Evolutionary conservation across 2,113 vertebrate genomes (phyloP).

Genomic region (Cryptotis parvus): DNA sequence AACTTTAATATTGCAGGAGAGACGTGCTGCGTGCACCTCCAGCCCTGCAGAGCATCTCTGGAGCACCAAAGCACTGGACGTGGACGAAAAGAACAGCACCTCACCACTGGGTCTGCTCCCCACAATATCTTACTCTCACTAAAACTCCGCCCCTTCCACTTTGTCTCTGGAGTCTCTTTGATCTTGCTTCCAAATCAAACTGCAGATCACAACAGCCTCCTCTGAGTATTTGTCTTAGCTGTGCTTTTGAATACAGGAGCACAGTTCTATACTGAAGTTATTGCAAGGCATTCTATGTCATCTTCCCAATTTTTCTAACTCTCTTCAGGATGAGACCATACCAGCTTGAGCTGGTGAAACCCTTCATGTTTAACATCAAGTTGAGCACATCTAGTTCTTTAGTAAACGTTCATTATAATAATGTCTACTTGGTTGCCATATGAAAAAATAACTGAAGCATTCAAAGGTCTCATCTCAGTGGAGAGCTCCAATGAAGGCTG

Average conservation of each 20-base stretch:
- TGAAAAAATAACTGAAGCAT: not conserved
- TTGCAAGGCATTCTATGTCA: not conserved
- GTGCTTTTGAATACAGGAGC: not conserved
- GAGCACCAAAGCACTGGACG: not conserved
- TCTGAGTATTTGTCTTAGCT: not conserved
- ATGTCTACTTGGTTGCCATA: not conserved
- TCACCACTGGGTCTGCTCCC: not conserved
- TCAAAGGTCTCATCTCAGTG: slow-evolving; percentile 31
- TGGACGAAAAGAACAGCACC: not conserved
- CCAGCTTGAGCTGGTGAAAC: not conserved
- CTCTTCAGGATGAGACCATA: not conserved
- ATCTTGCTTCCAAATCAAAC: slow-evolving; percentile 12
- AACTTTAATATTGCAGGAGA: slow-evolving; percentile 3
- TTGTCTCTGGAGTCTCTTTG: slow-evolving; percentile 31
- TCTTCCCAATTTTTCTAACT: not conserved
- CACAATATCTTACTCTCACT: not conserved
- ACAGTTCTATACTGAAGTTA: not conserved
- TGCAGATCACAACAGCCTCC: not conserved
- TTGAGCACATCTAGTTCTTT: not conserved
- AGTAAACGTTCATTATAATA: slow-evolving; percentile 23
- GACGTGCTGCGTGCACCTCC: not conserved
- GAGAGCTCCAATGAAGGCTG: not conserved
- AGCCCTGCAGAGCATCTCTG: not conserved
- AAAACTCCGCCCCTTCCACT: not conserved
- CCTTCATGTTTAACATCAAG: not conserved